These are phyloP conservation scores for Limosa lapponica DNA, from an alignment of 2,797 vertebrate species.

Conservation along the genomic window DNA sequence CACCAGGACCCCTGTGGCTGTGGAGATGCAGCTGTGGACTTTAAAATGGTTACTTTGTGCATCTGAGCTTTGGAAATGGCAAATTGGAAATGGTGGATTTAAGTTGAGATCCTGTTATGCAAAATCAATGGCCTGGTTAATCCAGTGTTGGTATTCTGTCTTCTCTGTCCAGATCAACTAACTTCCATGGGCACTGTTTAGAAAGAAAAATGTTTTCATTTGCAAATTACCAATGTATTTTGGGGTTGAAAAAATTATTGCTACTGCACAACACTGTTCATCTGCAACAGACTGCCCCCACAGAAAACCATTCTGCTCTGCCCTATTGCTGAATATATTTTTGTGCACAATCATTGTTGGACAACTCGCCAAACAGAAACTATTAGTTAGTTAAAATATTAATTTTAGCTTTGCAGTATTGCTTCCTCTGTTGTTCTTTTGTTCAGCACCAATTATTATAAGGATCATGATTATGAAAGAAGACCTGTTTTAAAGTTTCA, in stretches of 20 bases:
- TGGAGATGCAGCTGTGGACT: background rate
- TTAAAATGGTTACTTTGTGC: conserved; percentile 3
- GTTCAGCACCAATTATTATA: background rate
- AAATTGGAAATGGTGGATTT: background rate
- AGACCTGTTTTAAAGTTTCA: background rate
- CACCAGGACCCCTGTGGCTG: background rate
- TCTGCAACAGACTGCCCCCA: background rate
- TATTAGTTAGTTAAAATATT: background rate
- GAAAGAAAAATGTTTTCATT: background rate
- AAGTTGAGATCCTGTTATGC: background rate
- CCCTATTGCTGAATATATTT: background rate
- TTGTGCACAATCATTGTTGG: background rate
- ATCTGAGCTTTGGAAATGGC: conserved; percentile 45
- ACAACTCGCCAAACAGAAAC: background rate
- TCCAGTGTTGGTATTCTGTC: background rate
- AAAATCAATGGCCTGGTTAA: background rate
- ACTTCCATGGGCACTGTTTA: background rate
- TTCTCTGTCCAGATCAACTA: background rate
- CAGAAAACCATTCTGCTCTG: background rate
- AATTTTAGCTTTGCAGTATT: background rate
- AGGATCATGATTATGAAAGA: background rate
- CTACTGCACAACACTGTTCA: background rate
- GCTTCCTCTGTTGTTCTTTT: background rate
- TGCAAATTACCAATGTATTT: background rate
- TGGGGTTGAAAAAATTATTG: background rate